Evolutionary conservation across 2,113 vertebrate genomes (phyloP), one percentile per base, ranked within the genome.

Genomic region (Scalopus aquaticus): DNA sequence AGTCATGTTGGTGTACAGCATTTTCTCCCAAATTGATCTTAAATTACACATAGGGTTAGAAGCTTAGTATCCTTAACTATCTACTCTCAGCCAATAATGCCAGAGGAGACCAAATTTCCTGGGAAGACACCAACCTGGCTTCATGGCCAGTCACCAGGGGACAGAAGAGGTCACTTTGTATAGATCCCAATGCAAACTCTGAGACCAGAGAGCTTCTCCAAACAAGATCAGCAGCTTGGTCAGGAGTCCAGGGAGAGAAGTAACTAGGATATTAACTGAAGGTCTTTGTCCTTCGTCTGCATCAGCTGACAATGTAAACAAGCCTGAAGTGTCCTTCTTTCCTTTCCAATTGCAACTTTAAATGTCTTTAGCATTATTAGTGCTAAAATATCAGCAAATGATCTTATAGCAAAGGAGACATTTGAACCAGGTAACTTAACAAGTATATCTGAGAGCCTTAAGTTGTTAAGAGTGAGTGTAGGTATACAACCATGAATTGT

Each of bases 331-430:
- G 22, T 73, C 24, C 6, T 82, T 94, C 35, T 92, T 88, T 88
- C 37, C 26, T 91, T 95, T 91, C 80, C 69, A 89, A 22, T 54
- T 58, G n/a, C 60, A 90, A 13, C 22, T 69, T 94, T 49, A 81
- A 87, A 39, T 78, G 9, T 35, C 82, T 96, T 56, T n/a, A 32
- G 44, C 37, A 51, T 60, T 79, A 58, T 28, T 35, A 73, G 16
- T 82, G 56, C 13, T 88, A 58, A 96, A 78, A 79, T 72, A 49
- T 58, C 49, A 92, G 54, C 49, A 90, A 96, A 81, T 84, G 42
- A 65, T 12, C 77, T 62, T 82, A 26, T 67, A 91, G 62, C 46
- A 56, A 95, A 87, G 70, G 64, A 9, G 39, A 96, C 44, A 83
- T 81, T 30, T 87, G 35, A 87, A 64, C 32, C 44, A 77, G 46